These are phyloP conservation scores for Tetragonisca angustula DNA, from an alignment of 2,888 invertebrate species.

Conservation along the genomic window DNA sequence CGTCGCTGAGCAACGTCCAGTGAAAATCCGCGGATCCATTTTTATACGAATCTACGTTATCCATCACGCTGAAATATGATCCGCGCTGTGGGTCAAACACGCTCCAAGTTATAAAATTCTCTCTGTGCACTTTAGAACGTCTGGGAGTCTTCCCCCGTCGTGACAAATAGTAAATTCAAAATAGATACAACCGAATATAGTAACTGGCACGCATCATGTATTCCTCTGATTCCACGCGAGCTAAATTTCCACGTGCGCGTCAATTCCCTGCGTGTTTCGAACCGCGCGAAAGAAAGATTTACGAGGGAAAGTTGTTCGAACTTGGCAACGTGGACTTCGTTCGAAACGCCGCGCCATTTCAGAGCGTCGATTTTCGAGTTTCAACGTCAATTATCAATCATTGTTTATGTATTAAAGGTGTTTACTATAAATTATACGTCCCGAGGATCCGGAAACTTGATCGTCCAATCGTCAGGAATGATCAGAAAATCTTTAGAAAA, in stretches of 20 bases:
- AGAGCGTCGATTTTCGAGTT: neutral
- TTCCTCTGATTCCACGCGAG: neutral
- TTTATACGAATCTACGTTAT: slow-evolving; percentile 1
- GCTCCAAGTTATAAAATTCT: slow-evolving; percentile 14
- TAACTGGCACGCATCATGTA: no score
- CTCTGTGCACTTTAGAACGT: neutral
- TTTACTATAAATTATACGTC: no score
- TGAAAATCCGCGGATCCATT: slow-evolving; percentile 22
- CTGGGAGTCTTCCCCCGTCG: neutral
- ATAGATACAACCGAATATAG: neutral
- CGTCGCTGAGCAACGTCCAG: neutral
- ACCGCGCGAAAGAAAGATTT: neutral
- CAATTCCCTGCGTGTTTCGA: neutral
- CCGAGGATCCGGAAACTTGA: no score
- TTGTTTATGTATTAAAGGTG: no score
- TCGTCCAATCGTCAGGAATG: no score
- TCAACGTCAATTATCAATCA: no score
- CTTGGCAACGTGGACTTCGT: neutral
- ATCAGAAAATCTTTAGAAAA: no score
- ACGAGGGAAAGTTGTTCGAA: neutral
- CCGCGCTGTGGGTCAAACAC: slow-evolving; percentile 12
- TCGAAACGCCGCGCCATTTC: neutral
- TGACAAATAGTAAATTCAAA: slow-evolving; percentile 7
- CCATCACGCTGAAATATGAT: slow-evolving; percentile 20
- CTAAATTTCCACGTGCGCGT: neutral